These are phyloP conservation scores for Cataglyphis livida DNA, from an alignment of 2,888 invertebrate genomes.

Conservation along the genomic window DNA sequence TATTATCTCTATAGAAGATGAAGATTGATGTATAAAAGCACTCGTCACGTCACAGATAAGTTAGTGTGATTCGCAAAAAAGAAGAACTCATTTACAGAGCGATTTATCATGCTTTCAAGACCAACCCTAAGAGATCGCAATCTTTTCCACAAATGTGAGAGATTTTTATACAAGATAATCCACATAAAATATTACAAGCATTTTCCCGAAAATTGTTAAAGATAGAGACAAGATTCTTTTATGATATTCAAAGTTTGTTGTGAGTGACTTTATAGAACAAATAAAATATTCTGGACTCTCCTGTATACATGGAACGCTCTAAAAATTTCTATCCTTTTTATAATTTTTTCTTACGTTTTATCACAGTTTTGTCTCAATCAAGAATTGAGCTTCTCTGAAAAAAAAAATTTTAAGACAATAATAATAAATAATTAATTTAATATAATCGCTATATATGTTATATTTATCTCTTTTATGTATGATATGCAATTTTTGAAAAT, in stretches of 20 bases:
- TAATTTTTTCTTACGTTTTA: not conserved
- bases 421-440: not conserved
- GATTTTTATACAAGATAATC: not conserved
- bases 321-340: not conserved
- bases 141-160: not conserved
- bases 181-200: not conserved
- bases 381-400: not conserved
- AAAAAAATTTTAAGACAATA: not conserved
- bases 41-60: not conserved
- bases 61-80: slow-evolving; percentile 7
- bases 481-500: not conserved
- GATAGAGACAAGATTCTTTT: not conserved
- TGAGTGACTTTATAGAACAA: not conserved
- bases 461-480: not conserved
- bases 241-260: not conserved
- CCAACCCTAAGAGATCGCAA: not conserved
- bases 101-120: slow-evolving; percentile 27
- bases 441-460: not conserved
- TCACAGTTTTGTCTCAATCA: not conserved
- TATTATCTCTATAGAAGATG: not conserved
- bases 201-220: not conserved
- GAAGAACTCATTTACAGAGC: not conserved
- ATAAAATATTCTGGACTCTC: not conserved
- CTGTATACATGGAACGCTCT: not conserved
- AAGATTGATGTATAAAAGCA: slow-evolving; percentile 10